Base-by-base conservation (phyloP, 2,888 invertebrate species). In the Chrysodeixis includens region DNA sequence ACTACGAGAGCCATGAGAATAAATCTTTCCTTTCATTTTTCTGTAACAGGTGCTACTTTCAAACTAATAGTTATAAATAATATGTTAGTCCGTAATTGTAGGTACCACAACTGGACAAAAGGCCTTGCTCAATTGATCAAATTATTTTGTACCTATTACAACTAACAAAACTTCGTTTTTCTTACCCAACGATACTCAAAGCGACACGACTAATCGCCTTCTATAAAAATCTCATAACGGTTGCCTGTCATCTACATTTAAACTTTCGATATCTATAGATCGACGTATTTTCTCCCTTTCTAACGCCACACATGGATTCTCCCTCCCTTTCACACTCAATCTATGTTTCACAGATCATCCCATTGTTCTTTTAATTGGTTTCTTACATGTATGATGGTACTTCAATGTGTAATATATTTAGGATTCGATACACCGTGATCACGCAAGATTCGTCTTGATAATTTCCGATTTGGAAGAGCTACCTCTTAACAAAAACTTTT, bases 221-320 rank as follows among this genome's bases (percentile, higher is more conserved):
- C 1, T 83, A 16, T 90, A 87, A 90, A 86, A 0, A 46, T 1
- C 30, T 40, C 63, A 73, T 89, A 89, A 86, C 88, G 87, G 86
- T 86, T 72, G 72, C 65, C 81, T 85, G 88, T 88, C 87, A 86
- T 86, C 83, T 84, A 82, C 76, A 83, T 87, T 83, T 84, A 83
- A 88, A 89, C 92, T 92, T 92, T 92, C 92, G 85, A 90, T 91
- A 88, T 89, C 90, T 83, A 90, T 89, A 84, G 84, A 85, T 89
- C 79, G 83, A 71, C 73, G 55, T 77, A 56, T 44, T 61, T 75
- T 63, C 40, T 89, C 88, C 83, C 83, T 76, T 71, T 88, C 85
- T 71, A 73, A 54, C 79, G 74, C 63, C 74, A 72, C 66, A 74
- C 46, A 63, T 62, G 4, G 14, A 49, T 69, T 46, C n/a, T 55